phyloP scores from a whole-genome alignment of 2,888 invertebrate genomes.

The Drosophila prolongata region DNA sequence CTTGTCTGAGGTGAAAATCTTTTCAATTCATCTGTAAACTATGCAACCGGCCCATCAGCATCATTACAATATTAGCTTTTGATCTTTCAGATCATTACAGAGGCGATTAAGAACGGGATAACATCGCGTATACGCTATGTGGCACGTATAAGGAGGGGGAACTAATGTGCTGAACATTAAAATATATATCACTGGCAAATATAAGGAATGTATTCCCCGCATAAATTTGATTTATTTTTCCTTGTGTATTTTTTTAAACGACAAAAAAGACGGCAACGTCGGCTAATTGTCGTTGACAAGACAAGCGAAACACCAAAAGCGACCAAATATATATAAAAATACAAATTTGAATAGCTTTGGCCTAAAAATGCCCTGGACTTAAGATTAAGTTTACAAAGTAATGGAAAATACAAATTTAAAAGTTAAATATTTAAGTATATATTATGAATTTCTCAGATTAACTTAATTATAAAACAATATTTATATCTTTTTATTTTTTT shows the following conservation, averaged over 20 bases:
- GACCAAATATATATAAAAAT: conserved; percentile 2
- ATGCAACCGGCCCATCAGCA: conserved; percentile 19
- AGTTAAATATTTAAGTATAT: too few relatives aligned
- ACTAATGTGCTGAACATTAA: conserved; percentile 20
- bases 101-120: conserved; percentile 33
- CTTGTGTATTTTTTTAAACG: conserved; percentile 67
- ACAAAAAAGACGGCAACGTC: conserved; percentile 47
- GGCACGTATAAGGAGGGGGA: conserved; percentile 3
- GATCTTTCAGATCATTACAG: conserved; percentile 38
- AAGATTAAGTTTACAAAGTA: not conserved
- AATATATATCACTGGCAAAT: conserved; percentile 15
- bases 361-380: conserved; percentile 10
- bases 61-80: conserved; percentile 40
- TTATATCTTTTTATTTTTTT: too few relatives aligned
- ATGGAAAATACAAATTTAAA: not conserved
- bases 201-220: conserved; percentile 44
- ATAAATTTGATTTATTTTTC: conserved; percentile 75
- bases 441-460: too few relatives aligned
- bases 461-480: too few relatives aligned
- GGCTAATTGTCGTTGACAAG: conserved; percentile 77
- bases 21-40: conserved; percentile 32
- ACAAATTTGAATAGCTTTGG: not conserved
- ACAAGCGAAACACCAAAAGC: conserved; percentile 33
- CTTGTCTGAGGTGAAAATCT: conserved; percentile 44
- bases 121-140: conserved; percentile 28